These are phyloP conservation scores for Eremophila alpestris DNA, from an alignment of 2,797 vertebrate genomes.

Conservation along the genomic window DNA sequence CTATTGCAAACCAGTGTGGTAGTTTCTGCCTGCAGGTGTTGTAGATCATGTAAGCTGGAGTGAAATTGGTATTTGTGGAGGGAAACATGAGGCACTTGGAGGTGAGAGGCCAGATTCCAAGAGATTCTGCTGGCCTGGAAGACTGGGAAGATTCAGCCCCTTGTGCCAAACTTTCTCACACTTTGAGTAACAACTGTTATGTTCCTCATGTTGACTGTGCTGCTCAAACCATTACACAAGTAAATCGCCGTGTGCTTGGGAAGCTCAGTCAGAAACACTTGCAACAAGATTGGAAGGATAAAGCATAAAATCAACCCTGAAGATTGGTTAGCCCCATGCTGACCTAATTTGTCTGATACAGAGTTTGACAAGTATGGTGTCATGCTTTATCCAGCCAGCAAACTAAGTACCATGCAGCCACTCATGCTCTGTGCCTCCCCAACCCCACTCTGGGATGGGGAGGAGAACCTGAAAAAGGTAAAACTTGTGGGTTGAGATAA, in stretches of 20 bases:
- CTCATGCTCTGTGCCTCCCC: background rate
- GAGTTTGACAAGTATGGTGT: background rate
- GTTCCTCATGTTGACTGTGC: background rate
- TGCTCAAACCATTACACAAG: background rate
- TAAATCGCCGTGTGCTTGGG: background rate
- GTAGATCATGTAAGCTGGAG: background rate
- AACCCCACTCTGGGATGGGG: accelerated
- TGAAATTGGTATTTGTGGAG: background rate
- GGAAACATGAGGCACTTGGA: background rate
- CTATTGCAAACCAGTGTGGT: background rate
- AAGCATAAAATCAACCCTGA: accelerated
- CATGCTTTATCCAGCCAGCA: background rate
- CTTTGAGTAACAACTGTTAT: background rate
- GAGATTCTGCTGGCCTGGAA: background rate
- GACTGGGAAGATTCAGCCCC: background rate
- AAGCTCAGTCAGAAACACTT: background rate
- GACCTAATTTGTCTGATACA: background rate
- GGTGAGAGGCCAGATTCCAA: background rate
- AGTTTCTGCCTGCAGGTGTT: background rate
- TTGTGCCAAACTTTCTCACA: background rate
- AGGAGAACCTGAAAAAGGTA: background rate
- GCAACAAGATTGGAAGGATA: background rate
- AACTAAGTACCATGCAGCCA: accelerated
- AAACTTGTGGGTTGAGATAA: background rate
- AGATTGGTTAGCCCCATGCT: background rate